Evolutionary conservation across 2,888 invertebrate genomes (phyloP), one percentile per base, ranked within the genome.

Genomic region (Piscicola geometra): DNA sequence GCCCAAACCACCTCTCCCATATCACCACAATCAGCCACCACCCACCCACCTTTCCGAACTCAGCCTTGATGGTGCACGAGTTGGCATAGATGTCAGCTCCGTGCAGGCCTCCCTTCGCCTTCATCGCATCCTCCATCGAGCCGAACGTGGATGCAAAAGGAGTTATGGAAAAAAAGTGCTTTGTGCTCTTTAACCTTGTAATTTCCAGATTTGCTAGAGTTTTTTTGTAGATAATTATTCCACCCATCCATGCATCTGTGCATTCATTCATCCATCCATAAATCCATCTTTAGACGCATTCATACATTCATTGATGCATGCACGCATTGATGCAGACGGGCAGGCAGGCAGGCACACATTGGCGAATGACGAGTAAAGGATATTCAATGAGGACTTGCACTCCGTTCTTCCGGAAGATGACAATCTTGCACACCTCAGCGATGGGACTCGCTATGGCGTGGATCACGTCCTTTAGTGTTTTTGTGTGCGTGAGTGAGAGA

Each of bases 31-130:
- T n/a, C 0, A 35, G 15, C 30, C 32, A 28, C 35, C 32, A 69
- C 25, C 9, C 52, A 76, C 79, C 89, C 86, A 98, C 97, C 93
- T 97, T 97, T 75, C 98, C 97, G 86, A 91, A 99, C 88, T 99
- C 98, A 86, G 98, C 96, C 89, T 97, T 96, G 83, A 99, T 89
- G 80, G 98, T 98, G 88, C 98, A 98, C 88, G 98, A 99, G 80
- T 97, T 98, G 69, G 96, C 95, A 88, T 99, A 99, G 84, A 99
- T 97, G 88, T 99, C 98, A 79, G 96, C 96, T 81, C 97, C 97
- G 88, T 97, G 94, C 81, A 99, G 90, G 78, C 92, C 91, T 82
- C 95, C 93, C 86, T 97, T 95, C 79, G 96, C 97, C 84, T 94
- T 88, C 81, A 93, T 91, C 77, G 98, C 97, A 21, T 93, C 91